Evolutionary conservation across 2,113 vertebrate species (phyloP).

Genomic region (Lathamus discolor): DNA sequence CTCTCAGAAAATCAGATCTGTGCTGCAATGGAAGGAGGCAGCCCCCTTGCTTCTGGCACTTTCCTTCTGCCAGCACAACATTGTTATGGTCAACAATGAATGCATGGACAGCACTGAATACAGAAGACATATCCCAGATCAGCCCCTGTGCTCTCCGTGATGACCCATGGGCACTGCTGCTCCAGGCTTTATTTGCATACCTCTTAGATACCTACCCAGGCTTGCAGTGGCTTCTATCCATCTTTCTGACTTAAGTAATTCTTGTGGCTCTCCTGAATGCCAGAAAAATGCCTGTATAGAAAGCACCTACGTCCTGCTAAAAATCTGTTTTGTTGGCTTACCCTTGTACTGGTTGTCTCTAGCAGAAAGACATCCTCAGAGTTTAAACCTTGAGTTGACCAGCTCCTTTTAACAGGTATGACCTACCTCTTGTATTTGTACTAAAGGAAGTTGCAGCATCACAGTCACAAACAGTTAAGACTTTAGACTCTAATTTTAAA

Average conservation of each 20-base stretch:
- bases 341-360: background rate
- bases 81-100: background rate
- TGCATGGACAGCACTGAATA: background rate
- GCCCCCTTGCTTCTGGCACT: background rate
- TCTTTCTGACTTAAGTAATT: accelerated
- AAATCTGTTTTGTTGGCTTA: background rate
- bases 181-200: background rate
- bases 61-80: background rate
- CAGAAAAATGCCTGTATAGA: background rate
- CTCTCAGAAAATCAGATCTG: background rate
- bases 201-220: background rate
- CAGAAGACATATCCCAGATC: too few species aligned
- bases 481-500: background rate
- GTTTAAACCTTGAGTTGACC: background rate
- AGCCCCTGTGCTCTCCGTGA: background rate
- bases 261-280: background rate
- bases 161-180: background rate
- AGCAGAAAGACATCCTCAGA: background rate
- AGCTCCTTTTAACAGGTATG: background rate
- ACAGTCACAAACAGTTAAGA: background rate
- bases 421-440: background rate
- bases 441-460: background rate
- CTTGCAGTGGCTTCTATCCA: background rate
- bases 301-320: background rate
- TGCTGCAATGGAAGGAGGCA: background rate